These are phyloP conservation scores for Dyspetes luteomarginatus DNA, from an alignment of 2,888 invertebrate species.

Conservation along the genomic window DNA sequence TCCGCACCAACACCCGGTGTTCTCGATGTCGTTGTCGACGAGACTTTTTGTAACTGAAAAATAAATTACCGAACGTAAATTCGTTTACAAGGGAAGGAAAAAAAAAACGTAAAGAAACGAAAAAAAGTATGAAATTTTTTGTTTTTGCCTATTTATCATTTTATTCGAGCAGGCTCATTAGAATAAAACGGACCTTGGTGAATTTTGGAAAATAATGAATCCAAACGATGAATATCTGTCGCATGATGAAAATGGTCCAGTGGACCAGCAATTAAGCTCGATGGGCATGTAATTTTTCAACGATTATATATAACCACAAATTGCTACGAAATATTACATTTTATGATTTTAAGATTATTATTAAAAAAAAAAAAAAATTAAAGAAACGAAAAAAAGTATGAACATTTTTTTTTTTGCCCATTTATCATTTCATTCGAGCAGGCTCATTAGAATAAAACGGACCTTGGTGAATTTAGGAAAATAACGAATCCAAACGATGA, in stretches of 20 bases:
- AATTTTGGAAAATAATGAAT: constrained; percentile 78
- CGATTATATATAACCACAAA: too few species aligned
- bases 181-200: constrained; percentile 73
- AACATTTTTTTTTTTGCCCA: too few species aligned
- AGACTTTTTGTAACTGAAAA: constrained; percentile 80
- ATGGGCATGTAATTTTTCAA: too few species aligned
- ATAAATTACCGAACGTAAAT: background rate
- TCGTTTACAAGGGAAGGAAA: background rate
- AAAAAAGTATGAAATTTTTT: too few species aligned
- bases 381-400: constrained; percentile 4
- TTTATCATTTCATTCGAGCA: too few species aligned
- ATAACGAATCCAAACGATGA: constrained; percentile 77
- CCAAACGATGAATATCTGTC: constrained; percentile 72
- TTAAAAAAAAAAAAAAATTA: constrained; percentile 14
- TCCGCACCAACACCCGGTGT: constrained; percentile 82
- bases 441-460: too few species aligned
- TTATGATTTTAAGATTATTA: too few species aligned
- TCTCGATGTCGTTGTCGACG: constrained; percentile 84
- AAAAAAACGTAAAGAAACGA: background rate
- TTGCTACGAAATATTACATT: too few species aligned
- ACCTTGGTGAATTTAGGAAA: constrained; percentile 76
- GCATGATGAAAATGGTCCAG: constrained; percentile 72
- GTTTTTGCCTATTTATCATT: too few species aligned
- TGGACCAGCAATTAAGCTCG: constrained; percentile 60
- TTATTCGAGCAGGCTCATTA: too few species aligned